phyloP scores from a whole-genome alignment of 2,888 invertebrate genomes.

The Luperina nickerlii region DNA sequence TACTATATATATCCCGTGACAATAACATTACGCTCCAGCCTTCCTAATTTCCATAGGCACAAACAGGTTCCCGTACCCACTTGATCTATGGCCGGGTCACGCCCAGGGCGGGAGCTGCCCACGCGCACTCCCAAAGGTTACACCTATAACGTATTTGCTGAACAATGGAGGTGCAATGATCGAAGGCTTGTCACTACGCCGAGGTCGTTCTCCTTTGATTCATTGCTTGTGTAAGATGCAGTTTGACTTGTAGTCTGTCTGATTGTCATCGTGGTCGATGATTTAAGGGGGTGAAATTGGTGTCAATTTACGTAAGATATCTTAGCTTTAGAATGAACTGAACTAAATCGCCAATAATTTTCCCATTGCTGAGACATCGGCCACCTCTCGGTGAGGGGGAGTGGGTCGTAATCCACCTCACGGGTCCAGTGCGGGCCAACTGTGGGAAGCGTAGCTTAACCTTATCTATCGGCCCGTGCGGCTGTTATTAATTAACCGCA shows the following conservation, averaged over 20 bases:
- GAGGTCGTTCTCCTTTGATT: conserved; percentile 76
- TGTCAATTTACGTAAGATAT: background rate
- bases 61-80: conserved; percentile 56
- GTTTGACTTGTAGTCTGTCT: conserved; percentile 34
- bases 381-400: background rate
- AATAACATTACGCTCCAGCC: conserved; percentile 29
- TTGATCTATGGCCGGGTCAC: conserved; percentile 76
- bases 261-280: conserved; percentile 29
- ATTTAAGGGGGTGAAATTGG: conserved; percentile 12
- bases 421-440: background rate
- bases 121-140: conserved; percentile 77
- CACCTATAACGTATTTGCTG: conserved; percentile 67
- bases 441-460: background rate
- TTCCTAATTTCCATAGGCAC: conserved; percentile 60
- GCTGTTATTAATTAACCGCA: no score
- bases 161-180: conserved; percentile 74
- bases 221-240: conserved; percentile 67
- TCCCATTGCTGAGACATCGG: background rate
- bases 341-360: background rate
- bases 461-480: background rate
- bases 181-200: conserved; percentile 72
- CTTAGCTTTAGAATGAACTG: background rate
- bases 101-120: conserved; percentile 77
- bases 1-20: conserved; percentile 6
- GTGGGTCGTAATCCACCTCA: background rate